Evolutionary conservation across 2,797 vertebrate species (phyloP), one percentile per base, ranked within the genome.

Genomic region (Thaleichthys pacificus): DNA sequence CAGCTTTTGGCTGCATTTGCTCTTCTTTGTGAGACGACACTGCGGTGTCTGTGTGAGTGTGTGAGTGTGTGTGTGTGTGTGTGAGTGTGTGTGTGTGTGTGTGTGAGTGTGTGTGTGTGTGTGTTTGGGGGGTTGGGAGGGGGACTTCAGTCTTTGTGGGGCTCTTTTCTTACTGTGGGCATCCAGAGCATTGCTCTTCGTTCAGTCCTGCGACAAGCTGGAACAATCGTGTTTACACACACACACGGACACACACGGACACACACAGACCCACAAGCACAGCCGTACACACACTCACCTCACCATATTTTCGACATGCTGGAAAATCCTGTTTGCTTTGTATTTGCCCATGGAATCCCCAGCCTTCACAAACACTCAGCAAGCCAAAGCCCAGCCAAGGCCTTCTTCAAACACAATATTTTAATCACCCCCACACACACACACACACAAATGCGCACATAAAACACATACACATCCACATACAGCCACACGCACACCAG

Each of bases 261-360:
- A 38, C 61, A 64, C 30, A 64, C 61, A 38, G 28, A 64, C 61
- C 19, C 61, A 38, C 61, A 64, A 3, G 32, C 28, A 64, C 60
- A 12, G 12, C 28, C 60, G 6, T 24, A 61, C 24, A 35, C 28
- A 63, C 61, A 66, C 65, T 47, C 42, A 51, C 64, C 11, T 60
- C 9, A 60, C 58, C 58, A 24, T 12, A 24, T 61, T 24, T 28
- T 64, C 30, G 82, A 80, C 76, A 80, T 84, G 73, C 80, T 84
- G 79, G 84, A 86, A 85, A 86, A 87, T 87, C 86, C 83, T 82
- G 78, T 87, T 86, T 87, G 81, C 81, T 80, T 83, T 87, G 77
- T 84, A 73, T 81, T 82, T 84, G 77, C 79, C 81, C 76, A 56
- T 84, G 73, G 77, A 83, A 75, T 81, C 70, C 56, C 76, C 70